Evolutionary conservation across 2,888 invertebrate species (phyloP).

Genomic region (Scrobipalpa atriplicella): DNA sequence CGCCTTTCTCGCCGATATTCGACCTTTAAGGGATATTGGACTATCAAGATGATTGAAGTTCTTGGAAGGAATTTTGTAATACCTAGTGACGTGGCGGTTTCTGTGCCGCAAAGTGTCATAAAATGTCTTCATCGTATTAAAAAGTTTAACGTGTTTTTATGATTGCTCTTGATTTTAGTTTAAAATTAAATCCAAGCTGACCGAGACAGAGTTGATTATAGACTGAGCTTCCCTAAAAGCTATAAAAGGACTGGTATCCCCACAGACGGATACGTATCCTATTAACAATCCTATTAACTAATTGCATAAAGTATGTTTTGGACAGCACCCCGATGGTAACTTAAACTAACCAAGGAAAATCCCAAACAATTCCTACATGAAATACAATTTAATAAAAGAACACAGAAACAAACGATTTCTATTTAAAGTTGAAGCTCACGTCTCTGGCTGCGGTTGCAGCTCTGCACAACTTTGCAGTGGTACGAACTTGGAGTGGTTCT

Average conservation of each 20-base stretch:
- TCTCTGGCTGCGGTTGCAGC: constrained; percentile 6
- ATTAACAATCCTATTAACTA: too few relatives aligned
- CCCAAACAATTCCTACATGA: not conserved
- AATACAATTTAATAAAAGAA: not conserved
- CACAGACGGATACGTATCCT: too few relatives aligned
- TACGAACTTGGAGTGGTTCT: constrained; percentile 9
- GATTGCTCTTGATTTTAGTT: too few relatives aligned
- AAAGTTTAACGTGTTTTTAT: too few relatives aligned
- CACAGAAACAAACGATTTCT: constrained; percentile 13
- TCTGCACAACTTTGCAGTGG: not conserved
- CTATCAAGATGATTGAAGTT: constrained; percentile 17
- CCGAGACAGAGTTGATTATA: too few relatives aligned
- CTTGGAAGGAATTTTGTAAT: constrained; percentile 17
- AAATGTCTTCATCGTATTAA: too few relatives aligned
- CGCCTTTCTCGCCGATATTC: constrained; percentile 2
- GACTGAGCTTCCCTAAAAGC: too few relatives aligned
- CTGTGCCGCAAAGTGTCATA: not conserved
- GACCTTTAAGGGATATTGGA: constrained; percentile 16
- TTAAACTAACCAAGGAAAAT: not conserved
- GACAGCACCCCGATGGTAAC: not conserved
- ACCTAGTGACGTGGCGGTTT: not conserved
- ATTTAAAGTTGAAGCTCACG: constrained; percentile 8
- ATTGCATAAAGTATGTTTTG: too few relatives aligned
- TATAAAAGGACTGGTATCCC: too few relatives aligned
- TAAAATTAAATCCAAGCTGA: too few relatives aligned